Evolutionary conservation across 2,888 invertebrate genomes (phyloP).

Genomic region (Drosophila tanythrix): DNA sequence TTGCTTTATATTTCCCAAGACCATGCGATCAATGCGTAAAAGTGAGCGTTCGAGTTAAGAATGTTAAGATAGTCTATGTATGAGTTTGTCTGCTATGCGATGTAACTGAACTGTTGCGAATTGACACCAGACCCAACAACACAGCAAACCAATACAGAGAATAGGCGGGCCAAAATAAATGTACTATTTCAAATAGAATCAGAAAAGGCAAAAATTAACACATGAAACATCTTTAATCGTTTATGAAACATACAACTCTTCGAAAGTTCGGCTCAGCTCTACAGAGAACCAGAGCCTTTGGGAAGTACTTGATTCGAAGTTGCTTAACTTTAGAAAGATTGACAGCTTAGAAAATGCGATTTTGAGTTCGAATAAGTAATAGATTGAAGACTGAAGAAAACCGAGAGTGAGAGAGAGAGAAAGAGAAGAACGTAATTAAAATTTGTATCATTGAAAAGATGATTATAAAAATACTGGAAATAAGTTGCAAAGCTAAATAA

Average conservation of each 20-base stretch:
- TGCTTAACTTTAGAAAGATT: neutral
- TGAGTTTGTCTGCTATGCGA: neutral
- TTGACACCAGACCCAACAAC: conserved; percentile 6
- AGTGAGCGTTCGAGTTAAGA: conserved; percentile 15
- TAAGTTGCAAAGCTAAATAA: neutral
- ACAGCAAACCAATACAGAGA: neutral
- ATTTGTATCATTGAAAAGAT: neutral
- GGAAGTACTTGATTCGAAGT: neutral
- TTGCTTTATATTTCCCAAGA: conserved; percentile 23
- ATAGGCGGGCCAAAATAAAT: neutral
- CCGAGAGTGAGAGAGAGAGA: neutral
- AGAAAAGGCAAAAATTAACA: neutral
- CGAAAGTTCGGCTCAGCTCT: neutral
- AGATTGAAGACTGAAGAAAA: neutral
- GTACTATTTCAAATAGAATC: neutral
- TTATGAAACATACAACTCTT: neutral
- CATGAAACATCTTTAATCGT: neutral
- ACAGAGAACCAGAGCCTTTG: neutral
- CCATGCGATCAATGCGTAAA: conserved; percentile 16
- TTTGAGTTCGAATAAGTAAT: neutral
- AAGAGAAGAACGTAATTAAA: neutral
- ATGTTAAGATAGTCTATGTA: conserved; percentile 4
- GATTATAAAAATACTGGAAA: neutral
- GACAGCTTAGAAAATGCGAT: neutral
- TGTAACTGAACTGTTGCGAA: neutral